A percentile compares a stretch with the other conserved stretches of the same genome.
phyloP scores from a whole-genome alignment of 2,888 invertebrate species.

The Synergus umbraculus region DNA sequence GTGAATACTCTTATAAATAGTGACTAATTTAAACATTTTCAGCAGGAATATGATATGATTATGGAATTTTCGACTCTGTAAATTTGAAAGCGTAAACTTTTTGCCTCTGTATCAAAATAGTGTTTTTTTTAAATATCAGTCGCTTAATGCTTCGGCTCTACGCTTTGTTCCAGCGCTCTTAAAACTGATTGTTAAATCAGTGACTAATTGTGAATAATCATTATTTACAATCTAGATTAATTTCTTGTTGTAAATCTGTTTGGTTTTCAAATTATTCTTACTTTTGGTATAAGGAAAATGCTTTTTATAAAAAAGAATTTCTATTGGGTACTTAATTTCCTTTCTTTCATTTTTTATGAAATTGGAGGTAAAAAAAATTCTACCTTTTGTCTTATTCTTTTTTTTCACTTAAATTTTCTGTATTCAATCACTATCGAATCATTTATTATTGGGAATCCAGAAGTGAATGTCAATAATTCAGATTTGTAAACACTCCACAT shows the following conservation, averaged over 20 bases:
- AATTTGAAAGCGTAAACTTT: neutral
- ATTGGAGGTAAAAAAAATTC: too few relatives aligned
- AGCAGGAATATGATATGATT: slow-evolving; percentile 36
- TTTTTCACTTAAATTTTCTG: too few relatives aligned
- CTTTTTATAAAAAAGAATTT: neutral
- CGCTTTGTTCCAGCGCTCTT: slow-evolving; percentile 18
- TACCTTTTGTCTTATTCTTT: too few relatives aligned
- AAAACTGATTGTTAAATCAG: slow-evolving; percentile 2
- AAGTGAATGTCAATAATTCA: neutral
- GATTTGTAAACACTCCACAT: neutral
- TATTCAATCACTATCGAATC: too few relatives aligned
- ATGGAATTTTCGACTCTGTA: neutral
- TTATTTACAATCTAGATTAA: neutral
- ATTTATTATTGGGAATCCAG: too few relatives aligned
- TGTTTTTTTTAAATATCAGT: slow-evolving; percentile 5
- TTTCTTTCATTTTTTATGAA: neutral
- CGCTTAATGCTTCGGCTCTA: slow-evolving; percentile 33
- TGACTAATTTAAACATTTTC: slow-evolving; percentile 3
- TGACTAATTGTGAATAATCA: slow-evolving; percentile 13
- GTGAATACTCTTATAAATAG: neutral
- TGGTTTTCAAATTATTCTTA: neutral
- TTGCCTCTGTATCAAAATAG: slow-evolving; percentile 6
- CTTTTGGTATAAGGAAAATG: neutral
- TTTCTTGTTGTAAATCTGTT: neutral
- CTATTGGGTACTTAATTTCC: neutral